Base-by-base conservation (phyloP, 2,113 vertebrate genomes). In the Mixornis gularis region DNA sequence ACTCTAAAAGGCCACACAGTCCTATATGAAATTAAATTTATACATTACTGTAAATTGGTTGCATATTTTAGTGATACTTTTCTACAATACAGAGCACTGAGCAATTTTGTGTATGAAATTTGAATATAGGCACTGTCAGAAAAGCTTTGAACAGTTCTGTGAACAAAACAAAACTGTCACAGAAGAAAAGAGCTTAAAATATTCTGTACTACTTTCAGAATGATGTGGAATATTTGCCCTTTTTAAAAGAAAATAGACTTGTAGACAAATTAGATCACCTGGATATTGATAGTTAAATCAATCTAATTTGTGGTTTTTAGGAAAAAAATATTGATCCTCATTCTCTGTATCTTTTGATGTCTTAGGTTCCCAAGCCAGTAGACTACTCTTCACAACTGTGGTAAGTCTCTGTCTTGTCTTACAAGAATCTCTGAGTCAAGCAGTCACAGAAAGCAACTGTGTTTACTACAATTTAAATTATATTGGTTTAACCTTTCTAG, bases 381-480 rank as follows among this genome's bases (percentile, higher is more conserved):
- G 98, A 99, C 97, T 99, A 99, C 96, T 99, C 99, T 91, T 97
- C 98, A 58, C 99, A 99, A 15, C 96, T 98, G 8, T 99, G 99
- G 99, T 99, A 97, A 91, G 98, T 98, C 84, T 30, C 88, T 87
- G 51, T 90, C 63, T 30, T 74, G 17, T 65, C 36, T 77, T 65
- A 63, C 1, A 64, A 49, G 25, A 66, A 51, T 76, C 32, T 53
- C n/a, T 84, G 66, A 64, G 76, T 66, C 32, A 60, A 86, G 25
- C 32, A 58, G 48, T 60, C 21, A 26, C 34, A 63, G 63, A 84
- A 80, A 51, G 32, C 36, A 76, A 21, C 12, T 70, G 27, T 85
- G n/a, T 62, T 83, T 80, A 20, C 68, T 87, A 7, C 43, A 40
- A 9, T 74, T 81, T 79, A 79, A 73, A 86, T 92, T 69, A 32